phyloP scores from a whole-genome alignment of 2,113 vertebrate species.

The Phrynocephalus versicolor region DNA sequence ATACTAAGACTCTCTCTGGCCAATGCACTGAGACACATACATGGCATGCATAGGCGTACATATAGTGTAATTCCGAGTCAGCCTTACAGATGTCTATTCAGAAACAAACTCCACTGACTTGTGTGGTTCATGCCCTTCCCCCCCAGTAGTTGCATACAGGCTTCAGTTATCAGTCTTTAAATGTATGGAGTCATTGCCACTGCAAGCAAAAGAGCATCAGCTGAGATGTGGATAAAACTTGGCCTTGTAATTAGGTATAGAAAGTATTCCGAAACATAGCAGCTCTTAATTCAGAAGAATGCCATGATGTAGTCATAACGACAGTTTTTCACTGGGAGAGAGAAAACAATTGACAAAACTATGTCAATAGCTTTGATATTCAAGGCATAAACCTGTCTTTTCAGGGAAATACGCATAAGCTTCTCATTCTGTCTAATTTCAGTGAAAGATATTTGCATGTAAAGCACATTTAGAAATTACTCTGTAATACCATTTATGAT shows the following conservation, averaged over 20 bases:
- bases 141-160: neutral
- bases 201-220: neutral
- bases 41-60: neutral
- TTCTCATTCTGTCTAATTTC: neutral
- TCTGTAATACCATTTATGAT: neutral
- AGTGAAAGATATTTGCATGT: neutral
- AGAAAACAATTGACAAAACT: neutral
- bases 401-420: neutral
- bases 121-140: neutral
- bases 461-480: neutral
- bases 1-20: neutral
- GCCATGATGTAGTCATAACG: neutral
- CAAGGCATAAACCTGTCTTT: neutral
- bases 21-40: neutral
- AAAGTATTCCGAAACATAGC: slow-evolving; percentile 10
- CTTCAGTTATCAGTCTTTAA: neutral
- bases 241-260: neutral
- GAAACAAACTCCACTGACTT: neutral
- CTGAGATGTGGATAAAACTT: slow-evolving; percentile 16
- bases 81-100: neutral
- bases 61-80: neutral
- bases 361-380: no score
- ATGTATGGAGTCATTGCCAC: neutral
- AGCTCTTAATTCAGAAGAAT: slow-evolving; percentile 24
- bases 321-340: neutral